phyloP scores from a whole-genome alignment of 2,113 vertebrate species.

The Caretta caretta region DNA sequence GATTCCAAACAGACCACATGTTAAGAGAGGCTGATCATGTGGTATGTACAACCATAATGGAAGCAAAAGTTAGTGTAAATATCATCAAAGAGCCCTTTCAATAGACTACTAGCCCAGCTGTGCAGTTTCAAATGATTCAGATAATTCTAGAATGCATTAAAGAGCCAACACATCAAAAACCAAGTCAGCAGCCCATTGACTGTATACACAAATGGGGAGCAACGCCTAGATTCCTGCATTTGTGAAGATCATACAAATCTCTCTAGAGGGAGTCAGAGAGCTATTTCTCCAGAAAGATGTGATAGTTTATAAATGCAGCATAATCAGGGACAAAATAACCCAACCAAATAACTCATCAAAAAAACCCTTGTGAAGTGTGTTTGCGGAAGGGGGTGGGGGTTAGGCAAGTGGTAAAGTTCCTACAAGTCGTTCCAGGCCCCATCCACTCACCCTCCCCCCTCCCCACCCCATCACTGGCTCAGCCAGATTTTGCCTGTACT shows the following conservation, averaged over 20 bases:
- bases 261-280: slow-evolving; percentile 78
- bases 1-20: not conserved
- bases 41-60: not conserved
- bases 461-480: slow-evolving; percentile 50
- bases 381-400: slow-evolving; percentile 49
- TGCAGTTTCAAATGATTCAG: not conserved
- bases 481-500: slow-evolving; percentile 53
- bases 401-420: slow-evolving; percentile 41
- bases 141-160: not conserved
- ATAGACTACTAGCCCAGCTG: not conserved
- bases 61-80: not conserved
- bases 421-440: slow-evolving; percentile 7
- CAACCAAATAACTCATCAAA: not conserved
- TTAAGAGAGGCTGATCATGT: not conserved
- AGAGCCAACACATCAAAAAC: not conserved
- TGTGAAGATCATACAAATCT: not conserved
- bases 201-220: accelerated
- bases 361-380: not conserved
- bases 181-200: accelerated
- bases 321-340: slow-evolving; percentile 36
- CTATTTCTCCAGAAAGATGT: not conserved
- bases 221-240: accelerated
- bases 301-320: not conserved
- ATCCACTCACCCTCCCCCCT: not conserved
- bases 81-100: not conserved